Conservation (phyloP, 2,113 vertebrate species). For the Polypterus bichir region DNA sequence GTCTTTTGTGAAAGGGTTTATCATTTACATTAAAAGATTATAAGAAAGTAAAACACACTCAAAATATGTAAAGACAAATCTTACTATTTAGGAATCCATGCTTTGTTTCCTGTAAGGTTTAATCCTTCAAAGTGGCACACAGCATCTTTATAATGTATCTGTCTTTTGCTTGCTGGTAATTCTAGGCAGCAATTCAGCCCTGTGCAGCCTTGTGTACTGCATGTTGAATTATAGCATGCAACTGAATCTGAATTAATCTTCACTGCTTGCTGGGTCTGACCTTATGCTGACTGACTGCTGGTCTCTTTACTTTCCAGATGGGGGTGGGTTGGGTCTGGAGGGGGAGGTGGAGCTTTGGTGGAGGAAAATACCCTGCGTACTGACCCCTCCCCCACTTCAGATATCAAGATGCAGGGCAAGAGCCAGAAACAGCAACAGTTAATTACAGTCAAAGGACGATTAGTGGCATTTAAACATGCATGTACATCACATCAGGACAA, state of each 20-base stretch:
- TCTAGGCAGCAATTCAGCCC: constrained; percentile 10
- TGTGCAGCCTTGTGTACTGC: constrained; percentile 18
- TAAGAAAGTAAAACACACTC: constrained; percentile 3
- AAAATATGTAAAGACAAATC: constrained; percentile 23
- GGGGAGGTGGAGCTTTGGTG: neutral
- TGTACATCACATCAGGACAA: no score
- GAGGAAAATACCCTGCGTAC: constrained; percentile 9
- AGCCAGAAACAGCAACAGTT: constrained; percentile 8
- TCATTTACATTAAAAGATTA: neutral
- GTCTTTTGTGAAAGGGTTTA: neutral
- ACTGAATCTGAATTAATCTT: constrained; percentile 42
- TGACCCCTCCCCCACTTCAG: constrained; percentile 16
- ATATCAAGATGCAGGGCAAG: constrained; percentile 4
- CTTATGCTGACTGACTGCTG: constrained; percentile 30
- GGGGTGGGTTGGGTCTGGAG: constrained; percentile 15
- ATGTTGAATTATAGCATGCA: constrained; percentile 11
- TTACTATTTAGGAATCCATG: constrained; percentile 33
- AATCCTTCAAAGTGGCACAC: constrained; percentile 21
- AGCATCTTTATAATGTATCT: constrained; percentile 7
- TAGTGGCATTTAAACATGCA: constrained; percentile 20
- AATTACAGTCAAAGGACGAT: constrained; percentile 30
- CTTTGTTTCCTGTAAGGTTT: constrained; percentile 21
- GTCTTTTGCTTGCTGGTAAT: neutral
- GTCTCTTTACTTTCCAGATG: constrained; percentile 18
- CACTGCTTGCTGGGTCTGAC: constrained; percentile 33